These are phyloP conservation scores for Sapayoa aenigma DNA, from an alignment of 2,113 vertebrate genomes.

Conservation along the genomic window DNA sequence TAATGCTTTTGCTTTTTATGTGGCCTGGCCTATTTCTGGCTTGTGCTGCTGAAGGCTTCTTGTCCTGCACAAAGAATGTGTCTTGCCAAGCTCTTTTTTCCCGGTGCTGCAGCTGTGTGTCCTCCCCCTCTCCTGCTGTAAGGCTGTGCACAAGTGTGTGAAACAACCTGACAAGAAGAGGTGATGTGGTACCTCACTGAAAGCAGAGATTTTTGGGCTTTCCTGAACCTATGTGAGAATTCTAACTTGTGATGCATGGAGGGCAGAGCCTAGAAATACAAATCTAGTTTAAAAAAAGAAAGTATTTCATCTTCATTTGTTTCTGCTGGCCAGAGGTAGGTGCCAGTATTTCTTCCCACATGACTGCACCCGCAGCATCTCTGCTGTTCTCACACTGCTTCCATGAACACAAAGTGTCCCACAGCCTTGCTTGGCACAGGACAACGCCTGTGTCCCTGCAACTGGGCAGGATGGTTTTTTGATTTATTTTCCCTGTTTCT, in stretches of 20 bases:
- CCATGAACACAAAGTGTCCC: background rate
- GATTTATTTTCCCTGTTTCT: background rate
- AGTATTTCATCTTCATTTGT: background rate
- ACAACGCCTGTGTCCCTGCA: background rate
- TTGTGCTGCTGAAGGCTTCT: background rate
- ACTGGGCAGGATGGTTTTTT: background rate
- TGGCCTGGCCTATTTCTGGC: background rate
- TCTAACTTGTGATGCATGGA: background rate
- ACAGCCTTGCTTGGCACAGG: fast-evolving
- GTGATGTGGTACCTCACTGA: background rate
- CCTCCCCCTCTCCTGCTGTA: background rate
- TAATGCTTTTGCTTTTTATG: background rate
- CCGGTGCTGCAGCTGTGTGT: background rate
- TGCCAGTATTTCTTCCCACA: background rate
- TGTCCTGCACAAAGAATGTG: background rate
- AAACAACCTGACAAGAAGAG: background rate
- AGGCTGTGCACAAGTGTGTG: background rate
- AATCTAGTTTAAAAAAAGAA: background rate
- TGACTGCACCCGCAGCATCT: background rate
- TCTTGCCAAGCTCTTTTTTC: background rate
- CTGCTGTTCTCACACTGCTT: background rate
- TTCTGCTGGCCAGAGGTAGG: background rate
- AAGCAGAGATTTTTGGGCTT: background rate
- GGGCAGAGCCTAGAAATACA: background rate
- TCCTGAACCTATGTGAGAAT: background rate